These are phyloP conservation scores for Lordiphosa mommai DNA, from an alignment of 1,140 invertebrate genomes.

Conservation along the genomic window DNA sequence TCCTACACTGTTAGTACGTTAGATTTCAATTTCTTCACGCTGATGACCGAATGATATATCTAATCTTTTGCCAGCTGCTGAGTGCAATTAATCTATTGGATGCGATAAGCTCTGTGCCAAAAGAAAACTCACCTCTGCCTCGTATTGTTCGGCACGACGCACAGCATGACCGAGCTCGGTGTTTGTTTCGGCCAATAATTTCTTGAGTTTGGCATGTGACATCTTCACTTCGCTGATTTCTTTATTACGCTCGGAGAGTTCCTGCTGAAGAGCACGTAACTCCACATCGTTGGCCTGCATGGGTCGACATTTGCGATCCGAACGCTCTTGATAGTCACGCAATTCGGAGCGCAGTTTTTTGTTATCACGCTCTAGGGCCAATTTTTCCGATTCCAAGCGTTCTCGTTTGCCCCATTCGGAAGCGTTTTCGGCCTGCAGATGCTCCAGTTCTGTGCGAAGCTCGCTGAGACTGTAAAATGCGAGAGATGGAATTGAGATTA, in stretches of 20 bases:
- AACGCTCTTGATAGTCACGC: constrained; percentile 87
- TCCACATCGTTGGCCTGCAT: constrained; percentile 84
- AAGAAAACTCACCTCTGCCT: constrained; percentile 84
- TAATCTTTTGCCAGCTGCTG: too few species aligned
- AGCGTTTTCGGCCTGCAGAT: constrained; percentile 94
- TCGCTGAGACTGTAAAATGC: constrained; percentile 31
- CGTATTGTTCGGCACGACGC: constrained; percentile 90
- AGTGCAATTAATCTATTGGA: constrained; percentile 6
- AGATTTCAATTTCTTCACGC: too few species aligned
- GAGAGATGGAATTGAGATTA: neutral
- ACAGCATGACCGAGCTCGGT: constrained; percentile 89
- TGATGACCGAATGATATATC: constrained; percentile 15
- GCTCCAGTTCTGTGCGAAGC: constrained; percentile 83
- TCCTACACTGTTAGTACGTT: too few species aligned
- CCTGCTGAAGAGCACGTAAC: constrained; percentile 86
- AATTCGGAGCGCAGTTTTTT: constrained; percentile 92
- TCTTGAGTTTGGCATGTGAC: constrained; percentile 88
- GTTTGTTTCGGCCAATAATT: constrained; percentile 87
- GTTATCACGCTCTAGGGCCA: constrained; percentile 92
- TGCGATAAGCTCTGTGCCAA: constrained; percentile 13
- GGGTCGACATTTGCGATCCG: constrained; percentile 85
- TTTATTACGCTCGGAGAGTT: constrained; percentile 87
- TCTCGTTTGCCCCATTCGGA: constrained; percentile 95
- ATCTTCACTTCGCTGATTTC: constrained; percentile 89
- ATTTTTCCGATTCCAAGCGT: constrained; percentile 92